Percentiles rank a stretch among this genome's conserved stretches.
phyloP scores from a whole-genome alignment of 1,140 invertebrate species.

The Drosophila funebris region DNA sequence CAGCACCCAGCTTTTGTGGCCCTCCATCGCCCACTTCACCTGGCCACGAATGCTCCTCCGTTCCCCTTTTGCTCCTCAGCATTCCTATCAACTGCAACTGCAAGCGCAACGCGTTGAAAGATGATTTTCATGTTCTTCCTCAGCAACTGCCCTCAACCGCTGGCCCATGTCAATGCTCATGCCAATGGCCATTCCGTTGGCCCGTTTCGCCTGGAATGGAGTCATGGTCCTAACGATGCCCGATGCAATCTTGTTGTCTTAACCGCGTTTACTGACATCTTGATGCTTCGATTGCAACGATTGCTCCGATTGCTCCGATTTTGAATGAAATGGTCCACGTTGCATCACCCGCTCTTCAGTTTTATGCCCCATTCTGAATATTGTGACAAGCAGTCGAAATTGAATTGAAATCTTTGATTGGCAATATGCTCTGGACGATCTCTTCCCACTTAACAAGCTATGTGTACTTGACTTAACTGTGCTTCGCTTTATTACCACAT shows the following conservation, averaged over 20 bases:
- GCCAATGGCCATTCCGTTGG: neutral
- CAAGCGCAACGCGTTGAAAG: constrained; percentile 71
- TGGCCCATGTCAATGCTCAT: neutral
- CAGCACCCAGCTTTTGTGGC: constrained; percentile 2
- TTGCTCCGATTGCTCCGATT: constrained; percentile 75
- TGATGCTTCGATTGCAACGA: constrained; percentile 75
- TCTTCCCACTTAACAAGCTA: constrained; percentile 4
- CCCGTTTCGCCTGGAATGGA: constrained; percentile 26
- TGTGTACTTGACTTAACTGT: constrained; percentile 5
- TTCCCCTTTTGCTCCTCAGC: neutral
- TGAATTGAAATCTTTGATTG: constrained; percentile 76
- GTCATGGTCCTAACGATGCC: constrained; percentile 66
- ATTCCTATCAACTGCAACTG: constrained; percentile 41
- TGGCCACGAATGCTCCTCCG: constrained; percentile 38
- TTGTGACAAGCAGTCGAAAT: constrained; percentile 62
- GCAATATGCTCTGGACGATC: constrained; percentile 49
- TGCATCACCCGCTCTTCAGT: constrained; percentile 61
- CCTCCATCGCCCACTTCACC: constrained; percentile 35
- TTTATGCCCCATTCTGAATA: constrained; percentile 67
- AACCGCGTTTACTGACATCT: constrained; percentile 75
- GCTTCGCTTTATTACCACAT: constrained; percentile 14
- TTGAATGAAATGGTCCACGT: constrained; percentile 65
- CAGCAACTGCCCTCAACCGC: constrained; percentile 16
- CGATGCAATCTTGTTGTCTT: constrained; percentile 77
- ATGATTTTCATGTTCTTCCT: constrained; percentile 81